phyloP scores from a whole-genome alignment of 2,797 vertebrate species.

The Neomorphus geoffroyi region DNA sequence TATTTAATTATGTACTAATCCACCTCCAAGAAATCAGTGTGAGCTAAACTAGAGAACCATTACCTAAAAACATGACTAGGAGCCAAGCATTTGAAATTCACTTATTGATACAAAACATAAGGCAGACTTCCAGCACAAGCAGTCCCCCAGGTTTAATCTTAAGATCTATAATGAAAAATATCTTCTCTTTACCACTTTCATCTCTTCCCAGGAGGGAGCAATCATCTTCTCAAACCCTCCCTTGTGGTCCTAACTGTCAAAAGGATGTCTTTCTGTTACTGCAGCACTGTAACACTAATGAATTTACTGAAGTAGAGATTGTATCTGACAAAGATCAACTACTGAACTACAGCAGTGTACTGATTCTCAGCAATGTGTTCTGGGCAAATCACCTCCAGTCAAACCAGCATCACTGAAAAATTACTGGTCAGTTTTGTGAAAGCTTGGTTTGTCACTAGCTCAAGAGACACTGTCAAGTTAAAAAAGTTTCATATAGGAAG shows the following conservation, averaged over 20 bases:
- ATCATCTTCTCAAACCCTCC: constrained; percentile 6
- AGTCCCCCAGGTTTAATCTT: background rate
- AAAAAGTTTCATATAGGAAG: background rate
- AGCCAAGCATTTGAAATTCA: constrained; percentile 11
- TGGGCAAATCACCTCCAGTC: background rate
- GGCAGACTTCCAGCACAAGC: constrained; percentile 16
- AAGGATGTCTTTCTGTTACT: constrained; percentile 41
- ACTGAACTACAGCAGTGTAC: background rate
- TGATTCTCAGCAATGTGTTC: background rate
- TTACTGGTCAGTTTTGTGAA: background rate
- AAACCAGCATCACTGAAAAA: background rate
- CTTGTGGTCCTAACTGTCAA: constrained; percentile 57
- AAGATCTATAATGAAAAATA: constrained; percentile 49
- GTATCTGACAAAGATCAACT: background rate
- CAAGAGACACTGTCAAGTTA: background rate
- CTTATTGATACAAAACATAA: constrained; percentile 9
- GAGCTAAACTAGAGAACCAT: background rate
- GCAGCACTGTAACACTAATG: constrained; percentile 44
- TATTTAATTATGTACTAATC: constrained; percentile 64
- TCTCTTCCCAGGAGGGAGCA: constrained; percentile 59
- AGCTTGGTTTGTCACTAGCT: background rate
- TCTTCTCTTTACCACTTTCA: constrained; percentile 40
- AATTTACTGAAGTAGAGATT: constrained; percentile 39
- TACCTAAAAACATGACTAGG: constrained; percentile 17
- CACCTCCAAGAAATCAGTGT: constrained; percentile 9